phyloP scores from a whole-genome alignment of 2,888 invertebrate genomes.

The Pandemis corylana region DNA sequence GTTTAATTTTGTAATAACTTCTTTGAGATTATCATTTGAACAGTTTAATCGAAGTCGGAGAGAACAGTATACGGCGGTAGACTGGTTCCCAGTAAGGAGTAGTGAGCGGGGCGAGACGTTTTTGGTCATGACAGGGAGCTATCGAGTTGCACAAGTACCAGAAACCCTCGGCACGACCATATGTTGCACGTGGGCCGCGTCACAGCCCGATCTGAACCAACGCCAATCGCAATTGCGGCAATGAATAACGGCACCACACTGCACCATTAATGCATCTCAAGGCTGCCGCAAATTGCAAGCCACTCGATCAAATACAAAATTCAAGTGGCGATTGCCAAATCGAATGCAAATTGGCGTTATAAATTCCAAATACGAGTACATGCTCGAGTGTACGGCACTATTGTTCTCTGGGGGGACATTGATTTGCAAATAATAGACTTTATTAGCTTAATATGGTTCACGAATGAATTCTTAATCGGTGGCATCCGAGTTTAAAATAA shows the following conservation, averaged over 20 bases:
- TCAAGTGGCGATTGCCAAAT: slow-evolving; percentile 58
- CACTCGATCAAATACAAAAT: slow-evolving; percentile 43
- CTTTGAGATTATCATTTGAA: slow-evolving; percentile 4
- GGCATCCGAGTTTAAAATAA: slow-evolving; percentile 19
- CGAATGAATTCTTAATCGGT: slow-evolving; percentile 52
- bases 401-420: slow-evolving; percentile 63
- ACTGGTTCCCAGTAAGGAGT: slow-evolving; percentile 43
- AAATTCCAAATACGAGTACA: slow-evolving; percentile 64
- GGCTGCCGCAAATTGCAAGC: slow-evolving; percentile 50
- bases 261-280: slow-evolving; percentile 61
- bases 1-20: slow-evolving; percentile 37
- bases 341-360: slow-evolving; percentile 60
- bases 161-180: slow-evolving; percentile 46
- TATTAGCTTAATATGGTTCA: slow-evolving; percentile 59
- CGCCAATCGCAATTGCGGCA: slow-evolving; percentile 53
- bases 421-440: slow-evolving; percentile 67
- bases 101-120: slow-evolving; percentile 32
- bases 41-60: slow-evolving; percentile 9
- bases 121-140: slow-evolving; percentile 43
- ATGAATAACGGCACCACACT: slow-evolving; percentile 59
- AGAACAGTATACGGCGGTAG: slow-evolving; percentile 1
- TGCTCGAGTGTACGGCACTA: slow-evolving; percentile 55
- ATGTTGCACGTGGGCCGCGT: slow-evolving; percentile 53
- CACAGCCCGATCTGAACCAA: slow-evolving; percentile 48
- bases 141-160: slow-evolving; percentile 52